Evolutionary conservation across 64 coral and sea anemone genomes (phyloP).

Genomic region (Acropora tenuis): DNA sequence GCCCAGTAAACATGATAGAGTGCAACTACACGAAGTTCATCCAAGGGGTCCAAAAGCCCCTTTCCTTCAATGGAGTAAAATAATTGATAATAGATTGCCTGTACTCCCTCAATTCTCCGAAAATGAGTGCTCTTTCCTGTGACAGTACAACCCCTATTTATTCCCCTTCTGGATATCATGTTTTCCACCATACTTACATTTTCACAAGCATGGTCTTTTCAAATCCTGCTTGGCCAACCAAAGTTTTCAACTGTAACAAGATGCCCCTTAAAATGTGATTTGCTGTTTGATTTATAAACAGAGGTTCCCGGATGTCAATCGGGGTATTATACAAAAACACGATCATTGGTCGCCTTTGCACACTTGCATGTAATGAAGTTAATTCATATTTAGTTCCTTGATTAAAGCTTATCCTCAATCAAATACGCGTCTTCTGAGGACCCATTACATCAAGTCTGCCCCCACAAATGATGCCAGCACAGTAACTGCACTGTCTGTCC

Average conservation of each 20-base stretch:
- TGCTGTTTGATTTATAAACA: too few relatives aligned
- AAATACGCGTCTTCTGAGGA: too few relatives aligned
- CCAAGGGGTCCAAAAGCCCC: conserved; percentile 57
- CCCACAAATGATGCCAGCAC: too few relatives aligned
- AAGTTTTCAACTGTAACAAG: conserved; percentile 36
- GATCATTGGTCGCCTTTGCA: too few relatives aligned
- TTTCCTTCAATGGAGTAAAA: conserved; percentile 72
- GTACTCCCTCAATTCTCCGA: conserved; percentile 46
- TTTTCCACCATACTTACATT: conserved; percentile 74
- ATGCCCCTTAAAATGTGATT: too few relatives aligned
- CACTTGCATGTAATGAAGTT: too few relatives aligned
- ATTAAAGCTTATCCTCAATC: too few relatives aligned
- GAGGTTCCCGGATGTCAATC: too few relatives aligned
- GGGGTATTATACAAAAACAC: too few relatives aligned
- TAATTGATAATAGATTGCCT: conserved; percentile 59
- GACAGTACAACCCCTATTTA: conserved; percentile 72
- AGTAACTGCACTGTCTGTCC: conserved; percentile 53
- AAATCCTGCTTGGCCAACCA: conserved; percentile 77
- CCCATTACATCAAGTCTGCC: too few relatives aligned
- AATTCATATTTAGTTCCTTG: too few relatives aligned
- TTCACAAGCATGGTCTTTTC: conserved; percentile 72
- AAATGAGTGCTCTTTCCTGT: conserved; percentile 79
- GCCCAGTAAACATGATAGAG: conserved; percentile 66
- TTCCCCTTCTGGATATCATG: conserved; percentile 72
- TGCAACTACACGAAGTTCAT: conserved; percentile 61